Percentiles rank a stretch among this genome's conserved stretches.
These are phyloP conservation scores for Pheucticus melanocephalus DNA, from an alignment of 2,113 vertebrate species.

Conservation along the genomic window DNA sequence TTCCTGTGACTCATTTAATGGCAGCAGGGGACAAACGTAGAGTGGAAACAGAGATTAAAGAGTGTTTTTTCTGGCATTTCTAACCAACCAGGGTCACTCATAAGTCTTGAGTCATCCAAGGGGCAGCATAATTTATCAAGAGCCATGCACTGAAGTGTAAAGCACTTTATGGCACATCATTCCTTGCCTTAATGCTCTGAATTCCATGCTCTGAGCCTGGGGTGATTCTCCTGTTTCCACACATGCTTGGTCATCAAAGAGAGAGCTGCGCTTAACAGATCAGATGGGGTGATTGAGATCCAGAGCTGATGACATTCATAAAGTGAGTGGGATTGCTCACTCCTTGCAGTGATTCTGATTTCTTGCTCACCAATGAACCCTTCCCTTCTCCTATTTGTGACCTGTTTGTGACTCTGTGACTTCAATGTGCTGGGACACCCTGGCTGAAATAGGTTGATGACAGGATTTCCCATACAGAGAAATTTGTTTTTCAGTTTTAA, in stretches of 20 bases:
- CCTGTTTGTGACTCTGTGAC: accelerated
- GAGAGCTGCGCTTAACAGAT: neutral
- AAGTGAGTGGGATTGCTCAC: neutral
- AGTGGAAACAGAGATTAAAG: neutral
- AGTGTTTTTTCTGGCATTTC: neutral
- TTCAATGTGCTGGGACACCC: neutral
- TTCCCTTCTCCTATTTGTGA: neutral
- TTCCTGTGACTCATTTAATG: neutral
- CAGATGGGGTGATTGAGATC: neutral
- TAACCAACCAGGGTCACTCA: neutral
- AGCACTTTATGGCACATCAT: neutral
- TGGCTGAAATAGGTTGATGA: neutral
- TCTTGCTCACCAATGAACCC: neutral
- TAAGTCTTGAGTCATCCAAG: neutral
- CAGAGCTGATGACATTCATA: neutral
- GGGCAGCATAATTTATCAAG: neutral
- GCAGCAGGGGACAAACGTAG: neutral
- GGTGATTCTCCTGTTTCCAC: neutral
- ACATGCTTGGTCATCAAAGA: neutral
- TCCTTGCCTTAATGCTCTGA: neutral
- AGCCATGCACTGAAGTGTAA: no score
- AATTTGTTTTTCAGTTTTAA: neutral
- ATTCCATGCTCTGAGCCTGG: neutral
- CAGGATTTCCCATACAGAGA: neutral
- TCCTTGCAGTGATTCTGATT: neutral